A percentile compares a stretch with the other conserved stretches of the same genome.
phyloP scores from a whole-genome alignment of 2,888 invertebrate species.

The Xestia c-nigrum region DNA sequence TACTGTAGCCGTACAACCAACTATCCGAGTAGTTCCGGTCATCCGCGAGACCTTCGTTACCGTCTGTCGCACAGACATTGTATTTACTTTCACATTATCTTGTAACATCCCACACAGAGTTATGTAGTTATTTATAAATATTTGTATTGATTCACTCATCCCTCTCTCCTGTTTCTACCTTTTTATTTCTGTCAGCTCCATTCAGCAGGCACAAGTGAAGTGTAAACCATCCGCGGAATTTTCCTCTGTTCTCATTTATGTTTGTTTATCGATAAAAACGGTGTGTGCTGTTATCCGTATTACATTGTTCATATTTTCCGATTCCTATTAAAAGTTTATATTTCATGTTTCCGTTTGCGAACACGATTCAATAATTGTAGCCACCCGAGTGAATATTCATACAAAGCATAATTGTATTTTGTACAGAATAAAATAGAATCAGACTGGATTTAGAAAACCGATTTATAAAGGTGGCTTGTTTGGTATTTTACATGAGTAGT shows the following conservation, averaged over 20 bases:
- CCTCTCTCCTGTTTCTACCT: constrained; percentile 30
- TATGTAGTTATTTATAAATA: constrained; percentile 38
- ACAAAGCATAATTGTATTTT: constrained; percentile 29
- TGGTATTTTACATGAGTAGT: constrained; percentile 13
- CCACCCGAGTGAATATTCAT: constrained; percentile 27
- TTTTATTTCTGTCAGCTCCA: constrained; percentile 53
- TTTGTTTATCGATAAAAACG: constrained; percentile 16
- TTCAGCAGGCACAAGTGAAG: constrained; percentile 46
- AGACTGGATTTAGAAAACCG: constrained; percentile 11
- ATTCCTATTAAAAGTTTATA: constrained; percentile 3
- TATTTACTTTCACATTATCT: constrained; percentile 11
- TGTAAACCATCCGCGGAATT: constrained; percentile 52
- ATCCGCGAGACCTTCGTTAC: constrained; percentile 37
- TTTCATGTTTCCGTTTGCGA: constrained; percentile 22
- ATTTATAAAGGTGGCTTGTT: constrained; percentile 25
- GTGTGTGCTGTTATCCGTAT: constrained; percentile 22
- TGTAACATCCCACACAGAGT: constrained; percentile 6
- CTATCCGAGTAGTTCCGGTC: constrained; percentile 38
- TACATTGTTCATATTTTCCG: constrained; percentile 32
- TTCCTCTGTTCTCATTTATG: constrained; percentile 34
- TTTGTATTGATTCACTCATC: constrained; percentile 42
- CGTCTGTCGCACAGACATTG: constrained; percentile 35
- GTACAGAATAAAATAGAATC: constrained; percentile 16
- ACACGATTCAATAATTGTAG: constrained; percentile 27
- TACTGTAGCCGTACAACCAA: not conserved